Percentiles rank a stretch among this genome's conserved stretches.
These are phyloP conservation scores for Drosophila siamana DNA, from an alignment of 2,888 invertebrate species.

Conservation along the genomic window DNA sequence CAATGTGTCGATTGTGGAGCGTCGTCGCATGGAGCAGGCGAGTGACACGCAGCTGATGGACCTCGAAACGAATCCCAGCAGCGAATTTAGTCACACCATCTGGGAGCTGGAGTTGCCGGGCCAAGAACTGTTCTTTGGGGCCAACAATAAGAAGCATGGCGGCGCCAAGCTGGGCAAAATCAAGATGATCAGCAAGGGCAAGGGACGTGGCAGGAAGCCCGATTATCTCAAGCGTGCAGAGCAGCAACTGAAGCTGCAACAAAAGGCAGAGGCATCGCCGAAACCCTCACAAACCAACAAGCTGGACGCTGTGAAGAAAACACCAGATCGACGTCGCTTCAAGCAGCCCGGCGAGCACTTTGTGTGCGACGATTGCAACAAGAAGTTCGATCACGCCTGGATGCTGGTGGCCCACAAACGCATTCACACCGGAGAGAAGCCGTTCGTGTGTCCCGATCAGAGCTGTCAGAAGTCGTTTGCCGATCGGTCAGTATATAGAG, in stretches of 20 bases:
- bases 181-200: constrained; percentile 30
- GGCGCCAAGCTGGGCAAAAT: constrained; percentile 38
- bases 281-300: background rate
- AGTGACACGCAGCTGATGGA: constrained; percentile 51
- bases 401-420: constrained; percentile 89
- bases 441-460: constrained; percentile 88
- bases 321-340: constrained; percentile 34
- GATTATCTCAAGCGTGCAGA: background rate
- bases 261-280: background rate
- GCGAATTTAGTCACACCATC: constrained; percentile 57
- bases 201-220: constrained; percentile 14
- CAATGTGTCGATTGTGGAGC: constrained; percentile 55
- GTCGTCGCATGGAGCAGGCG: constrained; percentile 51
- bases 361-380: constrained; percentile 86
- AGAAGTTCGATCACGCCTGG: constrained; percentile 90
- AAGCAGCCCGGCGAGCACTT: constrained; percentile 60
- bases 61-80: constrained; percentile 6
- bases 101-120: constrained; percentile 48
- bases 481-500: constrained; percentile 84
- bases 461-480: constrained; percentile 89
- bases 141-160: background rate
- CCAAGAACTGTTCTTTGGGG: constrained; percentile 2
- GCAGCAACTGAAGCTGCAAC: background rate
- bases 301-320: constrained; percentile 14
- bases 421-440: constrained; percentile 90